These are phyloP conservation scores for Eudasyphora cyanicolor DNA, from an alignment of 2,888 invertebrate genomes.

Conservation along the genomic window DNA sequence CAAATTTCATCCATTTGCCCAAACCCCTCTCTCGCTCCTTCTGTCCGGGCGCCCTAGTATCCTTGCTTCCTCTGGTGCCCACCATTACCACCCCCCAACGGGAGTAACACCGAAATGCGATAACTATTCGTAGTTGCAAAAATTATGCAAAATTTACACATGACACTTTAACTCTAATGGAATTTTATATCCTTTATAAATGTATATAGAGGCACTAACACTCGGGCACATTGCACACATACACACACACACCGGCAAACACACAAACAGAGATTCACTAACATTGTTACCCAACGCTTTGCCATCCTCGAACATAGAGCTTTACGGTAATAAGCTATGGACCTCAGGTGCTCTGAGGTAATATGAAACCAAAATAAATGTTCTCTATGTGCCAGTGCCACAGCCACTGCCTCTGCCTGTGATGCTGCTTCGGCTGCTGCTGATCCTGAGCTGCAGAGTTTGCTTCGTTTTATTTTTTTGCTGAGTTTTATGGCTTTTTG, in stretches of 20 bases:
- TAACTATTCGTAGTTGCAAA: conserved; percentile 41
- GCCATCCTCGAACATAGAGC: background rate
- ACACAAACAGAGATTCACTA: too few species aligned
- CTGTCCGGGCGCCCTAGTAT: background rate
- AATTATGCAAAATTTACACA: conserved; percentile 63
- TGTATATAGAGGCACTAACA: conserved; percentile 9
- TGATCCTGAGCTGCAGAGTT: background rate
- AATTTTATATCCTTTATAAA: conserved; percentile 60
- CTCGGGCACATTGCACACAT: conserved; percentile 15
- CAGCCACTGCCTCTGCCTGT: background rate
- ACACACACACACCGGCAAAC: background rate
- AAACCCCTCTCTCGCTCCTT: background rate
- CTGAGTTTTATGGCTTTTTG: conserved; percentile 30
- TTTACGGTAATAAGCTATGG: conserved; percentile 48
- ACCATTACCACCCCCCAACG: too few species aligned
- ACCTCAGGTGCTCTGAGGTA: conserved; percentile 62
- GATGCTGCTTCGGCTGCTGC: background rate
- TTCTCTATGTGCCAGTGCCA: conserved; percentile 39
- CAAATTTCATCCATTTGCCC: conserved; percentile 38
- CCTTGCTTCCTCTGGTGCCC: too few species aligned
- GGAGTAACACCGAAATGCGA: background rate
- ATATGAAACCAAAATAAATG: conserved; percentile 65
- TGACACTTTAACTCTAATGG: conserved; percentile 64
- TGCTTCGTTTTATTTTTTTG: background rate
- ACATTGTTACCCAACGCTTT: background rate